Evolutionary conservation across 2,113 vertebrate species (phyloP), one percentile per base, ranked within the genome.

Genomic region (Tautogolabrus adspersus): DNA sequence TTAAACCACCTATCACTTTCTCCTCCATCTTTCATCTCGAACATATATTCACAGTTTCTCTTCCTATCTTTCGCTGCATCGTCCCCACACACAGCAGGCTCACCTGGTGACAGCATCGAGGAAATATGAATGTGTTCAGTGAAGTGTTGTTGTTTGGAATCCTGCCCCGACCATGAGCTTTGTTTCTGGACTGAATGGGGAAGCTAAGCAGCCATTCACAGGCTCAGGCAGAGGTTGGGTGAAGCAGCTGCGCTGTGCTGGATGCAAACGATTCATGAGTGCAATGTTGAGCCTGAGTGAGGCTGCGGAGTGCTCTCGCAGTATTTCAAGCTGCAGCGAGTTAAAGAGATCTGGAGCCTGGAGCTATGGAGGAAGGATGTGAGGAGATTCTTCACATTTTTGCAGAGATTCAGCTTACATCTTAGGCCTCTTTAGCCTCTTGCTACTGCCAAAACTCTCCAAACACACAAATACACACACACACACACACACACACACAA

Each of bases 101-200:
- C 81, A 85, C 82, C 80, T 86, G 77, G 83, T 87, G 82, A 84
- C 79, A 75, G 59, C 2, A n/a, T 22, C n/a, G 63, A 56, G 87
- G 66, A 89, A 91, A 89, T 49, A 87, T 91, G 89, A 87, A 91
- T 92, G 84, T 83, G 89, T 38, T 75, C 77, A 75, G 46, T 70
- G 70, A 82, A 76, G 91, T 84, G 86, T 77, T 84, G 79, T 72
- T 87, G 80, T 86, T 81, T 90, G 88, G 89, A 89, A 79, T 38
- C 70, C 54, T 79, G 89, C 88, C 85, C 83, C 72, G 77, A 75
- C 88, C 78, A 10, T 54, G 18, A 65, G 87, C 84, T 90, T 85
- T 90, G 82, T 90, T 86, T 86, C 73, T 78, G 80, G 78, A 38
- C 54, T 37, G 66, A 82, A 62, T 30, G 60, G 77, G 77, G 61